Base-by-base conservation (phyloP, 2,888 invertebrate genomes). In the Oxystoma pomonae region DNA sequence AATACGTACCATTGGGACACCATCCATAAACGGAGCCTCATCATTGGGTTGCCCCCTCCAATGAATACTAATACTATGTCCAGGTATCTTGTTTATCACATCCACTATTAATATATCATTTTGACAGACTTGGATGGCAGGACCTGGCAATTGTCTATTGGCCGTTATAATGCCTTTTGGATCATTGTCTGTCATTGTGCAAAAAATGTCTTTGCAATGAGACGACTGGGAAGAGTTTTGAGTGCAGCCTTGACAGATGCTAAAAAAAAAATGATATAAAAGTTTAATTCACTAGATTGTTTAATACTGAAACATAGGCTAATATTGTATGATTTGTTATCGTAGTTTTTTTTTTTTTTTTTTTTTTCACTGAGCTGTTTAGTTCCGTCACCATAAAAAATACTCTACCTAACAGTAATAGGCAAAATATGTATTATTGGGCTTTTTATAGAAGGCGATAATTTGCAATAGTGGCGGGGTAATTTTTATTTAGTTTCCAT, bases 31-130 rank as follows among this genome's bases (percentile, higher is more conserved):
- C 0, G 90, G 90, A 1, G 88, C 84, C 84, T 71, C 83, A 78
- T 77, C 86, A 85, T 71, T 82, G 72, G 87, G 89, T 68, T 91
- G 91, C 0, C 92, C 93, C 73, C 91, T 88, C 91, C 92, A 93
- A 75, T 93, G 92, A 9, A 93, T 81, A 5, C 88, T 83, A 0
- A 89, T 77, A 58, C 87, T 87, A 73, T 89, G 86, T 20, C 87
- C 87, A 0, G 87, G 86, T 60, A 92, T 80, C 71, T 84, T 85
- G 73, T 92, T 92, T 58, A 84, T 81, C 1, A 92, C 88, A 75
- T 90, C 89, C 0, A 91, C 88, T 0, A 90, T 83, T 1, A 92
- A 81, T 49, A 88, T 84, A 73, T 92, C 92, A 71, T 89, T 88
- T 57, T 87, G 83, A 73, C 90, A 90, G 1, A 89, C 88, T 76